These are phyloP conservation scores for Lophotis ruficrista DNA, from an alignment of 2,113 vertebrate species.

Conservation along the genomic window DNA sequence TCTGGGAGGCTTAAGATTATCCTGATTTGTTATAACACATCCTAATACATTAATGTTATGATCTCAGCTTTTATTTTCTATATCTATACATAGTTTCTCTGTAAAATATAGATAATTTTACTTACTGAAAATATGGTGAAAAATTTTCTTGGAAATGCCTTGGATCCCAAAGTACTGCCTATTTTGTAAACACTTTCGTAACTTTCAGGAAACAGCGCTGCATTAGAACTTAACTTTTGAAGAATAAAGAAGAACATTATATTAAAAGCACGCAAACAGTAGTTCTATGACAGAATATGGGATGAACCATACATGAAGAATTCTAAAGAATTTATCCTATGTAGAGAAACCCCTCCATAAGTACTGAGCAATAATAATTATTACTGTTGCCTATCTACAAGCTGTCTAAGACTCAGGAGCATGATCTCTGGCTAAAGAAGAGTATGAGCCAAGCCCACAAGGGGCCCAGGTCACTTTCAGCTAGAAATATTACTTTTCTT, in stretches of 20 bases:
- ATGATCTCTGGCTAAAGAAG: background rate
- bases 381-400: background rate
- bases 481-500: background rate
- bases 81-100: background rate
- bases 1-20: background rate
- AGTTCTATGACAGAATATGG: background rate
- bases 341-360: background rate
- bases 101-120: background rate
- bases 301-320: background rate
- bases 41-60: background rate
- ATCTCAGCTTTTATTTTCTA: background rate
- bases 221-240: background rate
- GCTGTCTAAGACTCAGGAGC: background rate
- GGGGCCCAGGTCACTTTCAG: background rate
- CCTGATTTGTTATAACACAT: background rate
- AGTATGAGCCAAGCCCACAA: background rate
- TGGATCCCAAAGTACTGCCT: background rate
- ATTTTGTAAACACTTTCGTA: background rate
- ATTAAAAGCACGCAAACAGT: background rate
- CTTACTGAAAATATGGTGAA: background rate
- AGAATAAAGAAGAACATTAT: background rate
- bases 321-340: background rate
- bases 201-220: background rate
- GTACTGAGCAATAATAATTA: background rate
- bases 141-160: background rate